Percentiles rank a stretch among this genome's conserved stretches.
Evolutionary conservation across 1,140 invertebrate species (phyloP).

Genomic region (Bombus polaris): DNA sequence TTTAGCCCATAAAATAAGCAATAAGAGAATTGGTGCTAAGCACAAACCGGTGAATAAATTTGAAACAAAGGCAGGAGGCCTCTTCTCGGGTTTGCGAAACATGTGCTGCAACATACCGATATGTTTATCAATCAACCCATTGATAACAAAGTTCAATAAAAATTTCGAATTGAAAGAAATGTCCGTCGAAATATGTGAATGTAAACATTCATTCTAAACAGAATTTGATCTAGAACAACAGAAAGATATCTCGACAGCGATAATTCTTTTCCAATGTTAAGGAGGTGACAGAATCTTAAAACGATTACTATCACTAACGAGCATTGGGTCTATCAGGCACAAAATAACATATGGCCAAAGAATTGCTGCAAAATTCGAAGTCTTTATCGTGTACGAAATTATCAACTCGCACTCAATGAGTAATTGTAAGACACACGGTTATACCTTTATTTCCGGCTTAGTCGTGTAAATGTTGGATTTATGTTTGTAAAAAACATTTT

Average conservation of each 20-base stretch:
- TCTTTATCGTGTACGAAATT: background rate
- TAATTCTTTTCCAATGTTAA: constrained; percentile 77
- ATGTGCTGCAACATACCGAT: constrained; percentile 87
- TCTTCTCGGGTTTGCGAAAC: constrained; percentile 95
- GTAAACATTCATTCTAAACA: constrained; percentile 8
- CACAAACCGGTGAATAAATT: constrained; percentile 95
- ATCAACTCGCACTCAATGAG: background rate
- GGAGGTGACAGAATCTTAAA: constrained; percentile 73
- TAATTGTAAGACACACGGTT: background rate
- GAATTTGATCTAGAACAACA: constrained; percentile 13
- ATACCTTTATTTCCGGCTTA: constrained; percentile 92
- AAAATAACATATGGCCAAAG: background rate
- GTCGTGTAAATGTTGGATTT: constrained; percentile 82
- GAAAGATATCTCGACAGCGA: constrained; percentile 37
- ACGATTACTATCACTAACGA: constrained; percentile 76
- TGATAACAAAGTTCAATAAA: background rate
- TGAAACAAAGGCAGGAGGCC: constrained; percentile 93
- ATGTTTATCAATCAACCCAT: background rate
- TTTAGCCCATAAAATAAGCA: constrained; percentile 93
- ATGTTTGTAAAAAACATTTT: constrained; percentile 76
- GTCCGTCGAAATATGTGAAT: constrained; percentile 29
- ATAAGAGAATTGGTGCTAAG: constrained; percentile 90
- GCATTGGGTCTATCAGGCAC: constrained; percentile 68
- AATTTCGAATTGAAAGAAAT: background rate
- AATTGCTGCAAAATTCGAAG: background rate